These are phyloP conservation scores for Drosophila guanche DNA, from an alignment of 1,140 invertebrate species.

Conservation along the genomic window DNA sequence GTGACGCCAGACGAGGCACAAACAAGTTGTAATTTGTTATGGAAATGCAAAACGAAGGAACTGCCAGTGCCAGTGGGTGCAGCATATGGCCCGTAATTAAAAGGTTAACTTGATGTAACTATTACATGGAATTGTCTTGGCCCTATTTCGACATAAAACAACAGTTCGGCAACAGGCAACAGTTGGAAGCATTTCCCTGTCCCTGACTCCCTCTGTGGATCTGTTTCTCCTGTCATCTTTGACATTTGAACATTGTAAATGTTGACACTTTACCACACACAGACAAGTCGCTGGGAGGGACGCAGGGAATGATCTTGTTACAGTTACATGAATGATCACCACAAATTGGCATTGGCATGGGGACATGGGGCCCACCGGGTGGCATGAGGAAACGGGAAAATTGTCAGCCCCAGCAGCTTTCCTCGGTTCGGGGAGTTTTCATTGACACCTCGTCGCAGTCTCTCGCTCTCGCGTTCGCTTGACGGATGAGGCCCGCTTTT, in stretches of 20 bases:
- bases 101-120: constrained; percentile 78
- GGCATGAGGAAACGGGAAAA: constrained; percentile 66
- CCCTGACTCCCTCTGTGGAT: neutral
- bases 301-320: constrained; percentile 70
- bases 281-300: constrained; percentile 9
- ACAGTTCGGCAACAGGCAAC: no score
- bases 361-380: neutral
- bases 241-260: constrained; percentile 82
- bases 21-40: constrained; percentile 69
- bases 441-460: constrained; percentile 66
- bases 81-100: constrained; percentile 77
- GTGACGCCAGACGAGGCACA: constrained; percentile 49
- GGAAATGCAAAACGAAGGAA: constrained; percentile 61
- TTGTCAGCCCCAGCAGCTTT: constrained; percentile 49
- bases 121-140: constrained; percentile 40
- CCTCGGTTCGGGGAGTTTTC: constrained; percentile 42
- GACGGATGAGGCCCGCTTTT: constrained; percentile 75
- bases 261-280: constrained; percentile 83
- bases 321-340: constrained; percentile 80
- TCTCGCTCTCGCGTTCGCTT: constrained; percentile 23
- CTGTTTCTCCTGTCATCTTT: constrained; percentile 67
- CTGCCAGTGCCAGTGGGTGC: constrained; percentile 66
- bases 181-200: constrained; percentile 50
- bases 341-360: constrained; percentile 64
- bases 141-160: constrained; percentile 13